Evolutionary conservation across 1,140 invertebrate genomes (phyloP).

Genomic region (Drosophila bifasciata): DNA sequence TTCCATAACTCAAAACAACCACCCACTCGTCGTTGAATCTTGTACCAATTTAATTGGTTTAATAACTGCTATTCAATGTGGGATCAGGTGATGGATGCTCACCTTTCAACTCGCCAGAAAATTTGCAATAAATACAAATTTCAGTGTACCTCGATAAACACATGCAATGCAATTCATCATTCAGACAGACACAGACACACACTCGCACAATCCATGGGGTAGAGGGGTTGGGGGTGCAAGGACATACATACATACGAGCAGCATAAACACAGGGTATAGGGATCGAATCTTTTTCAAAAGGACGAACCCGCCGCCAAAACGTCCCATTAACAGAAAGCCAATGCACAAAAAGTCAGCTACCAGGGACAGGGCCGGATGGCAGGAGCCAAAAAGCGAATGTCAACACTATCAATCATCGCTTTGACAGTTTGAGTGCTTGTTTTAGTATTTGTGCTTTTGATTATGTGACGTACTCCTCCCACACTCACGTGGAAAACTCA

Average conservation of each 20-base stretch:
- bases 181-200: constrained; percentile 43
- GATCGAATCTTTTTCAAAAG: constrained; percentile 31
- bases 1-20: not conserved
- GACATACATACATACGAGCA: not conserved
- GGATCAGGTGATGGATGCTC: constrained; percentile 46
- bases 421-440: constrained; percentile 83
- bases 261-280: not conserved
- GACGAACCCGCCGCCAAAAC: constrained; percentile 52
- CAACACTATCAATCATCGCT: constrained; percentile 82
- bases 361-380: constrained; percentile 31
- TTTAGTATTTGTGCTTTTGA: constrained; percentile 83
- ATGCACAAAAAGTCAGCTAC: constrained; percentile 67
- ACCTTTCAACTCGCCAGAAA: constrained; percentile 60
- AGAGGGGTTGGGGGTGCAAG: not conserved
- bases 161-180: constrained; percentile 78
- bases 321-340: constrained; percentile 75
- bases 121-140: constrained; percentile 71
- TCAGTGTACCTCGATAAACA: constrained; percentile 55
- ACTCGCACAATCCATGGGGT: not conserved
- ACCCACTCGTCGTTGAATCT: constrained; percentile 2
- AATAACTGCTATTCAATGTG: constrained; percentile 18
- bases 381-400: constrained; percentile 80
- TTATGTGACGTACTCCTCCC: constrained; percentile 66
- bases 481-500: constrained; percentile 11
- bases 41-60: constrained; percentile 30